Conservation (phyloP, 2,113 vertebrate genomes). For the Dascyllus trimaculatus region DNA sequence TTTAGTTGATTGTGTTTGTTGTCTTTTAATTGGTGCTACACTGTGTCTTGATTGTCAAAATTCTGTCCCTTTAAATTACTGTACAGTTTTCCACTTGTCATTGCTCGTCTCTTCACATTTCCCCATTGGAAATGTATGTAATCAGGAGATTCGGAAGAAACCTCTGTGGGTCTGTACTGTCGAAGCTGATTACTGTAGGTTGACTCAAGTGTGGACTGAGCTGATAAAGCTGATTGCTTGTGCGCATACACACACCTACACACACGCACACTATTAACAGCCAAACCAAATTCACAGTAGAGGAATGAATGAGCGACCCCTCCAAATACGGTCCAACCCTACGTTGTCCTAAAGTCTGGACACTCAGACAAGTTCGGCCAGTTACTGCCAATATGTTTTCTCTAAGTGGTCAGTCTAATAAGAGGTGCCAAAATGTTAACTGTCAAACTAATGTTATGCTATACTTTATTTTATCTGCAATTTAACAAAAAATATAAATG, state of each 20-base stretch:
- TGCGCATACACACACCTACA: not conserved
- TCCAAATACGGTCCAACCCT: not conserved
- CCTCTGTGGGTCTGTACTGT: not conserved
- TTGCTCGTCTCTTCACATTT: not conserved
- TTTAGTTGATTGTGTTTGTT: not conserved
- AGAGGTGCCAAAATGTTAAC: not conserved
- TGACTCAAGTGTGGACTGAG: constrained; percentile 14
- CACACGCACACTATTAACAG: too few relatives aligned
- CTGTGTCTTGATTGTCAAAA: not conserved
- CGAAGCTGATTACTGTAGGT: constrained; percentile 16
- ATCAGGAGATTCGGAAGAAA: constrained; percentile 12
- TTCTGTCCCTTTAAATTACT: not conserved
- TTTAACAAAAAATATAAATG: too few relatives aligned
- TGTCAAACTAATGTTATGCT: not conserved
- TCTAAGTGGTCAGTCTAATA: not conserved
- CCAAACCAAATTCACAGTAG: not conserved
- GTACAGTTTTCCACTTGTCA: not conserved
- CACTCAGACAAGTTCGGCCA: not conserved
- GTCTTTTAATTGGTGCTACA: not conserved
- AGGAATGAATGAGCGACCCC: not conserved
- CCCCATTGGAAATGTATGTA: not conserved
- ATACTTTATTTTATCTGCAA: not conserved
- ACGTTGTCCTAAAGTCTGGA: not conserved
- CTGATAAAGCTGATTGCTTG: not conserved
- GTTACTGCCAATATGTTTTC: not conserved